Percentiles rank a stretch among this genome's conserved stretches.
Conservation (phyloP, 2,797 vertebrate genomes). For the Salmo trutta region DNA sequence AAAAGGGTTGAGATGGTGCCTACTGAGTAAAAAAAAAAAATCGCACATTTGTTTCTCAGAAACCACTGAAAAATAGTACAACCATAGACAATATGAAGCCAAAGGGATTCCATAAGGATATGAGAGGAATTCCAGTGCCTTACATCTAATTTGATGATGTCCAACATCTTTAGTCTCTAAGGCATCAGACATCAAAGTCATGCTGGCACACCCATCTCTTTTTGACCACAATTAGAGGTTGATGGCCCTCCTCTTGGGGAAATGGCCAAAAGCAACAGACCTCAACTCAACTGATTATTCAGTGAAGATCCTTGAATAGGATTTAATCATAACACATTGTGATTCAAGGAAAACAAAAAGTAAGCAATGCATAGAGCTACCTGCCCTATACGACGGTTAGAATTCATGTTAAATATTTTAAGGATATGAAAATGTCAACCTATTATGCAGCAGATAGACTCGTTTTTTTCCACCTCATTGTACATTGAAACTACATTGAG, state of each 20-base stretch:
- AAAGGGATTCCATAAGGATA: not conserved
- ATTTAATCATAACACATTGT: not conserved
- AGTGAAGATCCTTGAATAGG: too few species aligned
- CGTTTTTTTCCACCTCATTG: not conserved
- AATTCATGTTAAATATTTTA: not conserved
- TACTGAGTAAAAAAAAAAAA: not conserved
- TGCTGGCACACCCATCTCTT: slow-evolving; percentile 4
- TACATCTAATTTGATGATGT: slow-evolving; percentile 22
- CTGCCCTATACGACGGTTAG: not conserved
- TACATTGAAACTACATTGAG: not conserved
- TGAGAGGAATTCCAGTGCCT: slow-evolving; percentile 10
- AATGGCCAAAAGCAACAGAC: slow-evolving; percentile 20
- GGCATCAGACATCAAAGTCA: slow-evolving; percentile 27
- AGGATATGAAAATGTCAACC: not conserved
- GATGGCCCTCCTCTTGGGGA: slow-evolving; percentile 16
- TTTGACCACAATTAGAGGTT: slow-evolving; percentile 28
- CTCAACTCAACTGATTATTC: not conserved
- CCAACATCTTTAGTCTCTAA: slow-evolving; percentile 13
- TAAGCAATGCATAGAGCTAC: not conserved
- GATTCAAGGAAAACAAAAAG: not conserved
- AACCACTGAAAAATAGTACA: not conserved
- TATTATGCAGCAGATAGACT: not conserved
- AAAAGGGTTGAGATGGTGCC: not conserved
- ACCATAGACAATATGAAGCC: not conserved
- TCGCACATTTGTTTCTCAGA: not conserved